Conservation (phyloP, 2,888 invertebrate species). For the Crepidodera aurea region DNA sequence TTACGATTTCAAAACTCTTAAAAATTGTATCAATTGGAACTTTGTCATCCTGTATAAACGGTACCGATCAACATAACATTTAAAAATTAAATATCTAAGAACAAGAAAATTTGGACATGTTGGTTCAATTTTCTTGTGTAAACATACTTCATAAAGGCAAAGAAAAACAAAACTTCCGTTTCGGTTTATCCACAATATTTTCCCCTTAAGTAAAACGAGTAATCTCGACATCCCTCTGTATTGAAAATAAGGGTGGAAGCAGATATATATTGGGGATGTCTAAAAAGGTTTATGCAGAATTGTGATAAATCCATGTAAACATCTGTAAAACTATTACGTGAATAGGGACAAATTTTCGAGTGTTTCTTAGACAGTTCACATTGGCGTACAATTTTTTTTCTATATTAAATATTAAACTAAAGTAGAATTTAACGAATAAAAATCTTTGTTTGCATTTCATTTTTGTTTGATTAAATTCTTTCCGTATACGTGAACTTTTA, state of each 20-base stretch:
- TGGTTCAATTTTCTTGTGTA: background rate
- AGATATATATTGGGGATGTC: conserved; percentile 11
- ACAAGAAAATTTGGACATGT: no score
- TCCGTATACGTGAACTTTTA: no score
- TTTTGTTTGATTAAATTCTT: no score
- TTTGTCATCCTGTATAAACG: no score
- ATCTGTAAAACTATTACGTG: conserved; percentile 37
- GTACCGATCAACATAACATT: no score
- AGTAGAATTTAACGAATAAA: no score
- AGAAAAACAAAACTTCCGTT: background rate
- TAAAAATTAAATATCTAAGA: no score
- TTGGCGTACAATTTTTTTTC: no score
- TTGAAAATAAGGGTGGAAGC: conserved; percentile 21
- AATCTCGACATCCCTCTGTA: conserved; percentile 22
- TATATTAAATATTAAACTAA: no score
- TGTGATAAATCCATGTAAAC: conserved; percentile 40
- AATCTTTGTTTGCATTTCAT: no score
- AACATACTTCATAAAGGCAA: background rate
- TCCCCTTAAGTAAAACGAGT: conserved; percentile 25
- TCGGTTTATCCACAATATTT: conserved; percentile 16
- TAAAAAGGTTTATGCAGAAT: conserved; percentile 32
- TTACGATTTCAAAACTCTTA: no score
- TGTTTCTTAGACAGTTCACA: background rate
- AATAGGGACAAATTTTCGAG: conserved; percentile 32
- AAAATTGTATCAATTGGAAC: no score